A percentile compares a stretch with the other conserved stretches of the same genome.
Evolutionary conservation across 2,888 invertebrate species (phyloP).

Genomic region (Dyspetes luteomarginatus): DNA sequence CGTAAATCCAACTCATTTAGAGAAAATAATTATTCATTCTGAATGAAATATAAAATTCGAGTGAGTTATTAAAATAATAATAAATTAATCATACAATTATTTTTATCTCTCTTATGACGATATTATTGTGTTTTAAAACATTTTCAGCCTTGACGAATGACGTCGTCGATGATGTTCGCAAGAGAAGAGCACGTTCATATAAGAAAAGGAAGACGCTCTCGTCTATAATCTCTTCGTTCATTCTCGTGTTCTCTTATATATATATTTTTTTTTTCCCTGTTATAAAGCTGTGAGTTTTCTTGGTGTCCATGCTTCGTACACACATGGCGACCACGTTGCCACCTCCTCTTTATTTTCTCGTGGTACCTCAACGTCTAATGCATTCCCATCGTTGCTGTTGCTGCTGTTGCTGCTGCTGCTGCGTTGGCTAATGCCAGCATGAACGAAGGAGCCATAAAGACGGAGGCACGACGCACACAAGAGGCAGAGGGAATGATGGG

Average conservation of each 20-base stretch:
- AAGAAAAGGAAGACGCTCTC: background rate
- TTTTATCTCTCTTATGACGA: no score
- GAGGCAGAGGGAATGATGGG: background rate
- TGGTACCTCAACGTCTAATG: slow-evolving; percentile 75
- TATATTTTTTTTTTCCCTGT: slow-evolving; percentile 38
- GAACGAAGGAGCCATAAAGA: no score
- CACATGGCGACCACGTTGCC: slow-evolving; percentile 82
- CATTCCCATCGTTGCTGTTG: slow-evolving; percentile 76
- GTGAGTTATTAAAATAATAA: no score
- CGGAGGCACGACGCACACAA: no score
- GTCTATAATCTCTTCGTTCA: background rate
- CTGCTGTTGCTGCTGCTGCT: background rate
- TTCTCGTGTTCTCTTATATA: slow-evolving; percentile 11
- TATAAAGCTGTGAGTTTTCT: background rate
- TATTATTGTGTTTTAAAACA: no score
- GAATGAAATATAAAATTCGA: no score
- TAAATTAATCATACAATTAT: no score
- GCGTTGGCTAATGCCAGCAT: background rate
- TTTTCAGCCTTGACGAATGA: no score
- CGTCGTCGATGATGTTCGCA: no score
- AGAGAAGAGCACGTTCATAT: background rate
- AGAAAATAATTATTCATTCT: background rate
- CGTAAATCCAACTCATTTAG: background rate
- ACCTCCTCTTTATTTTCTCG: slow-evolving; percentile 59
- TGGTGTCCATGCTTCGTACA: slow-evolving; percentile 64